A percentile compares a stretch with the other conserved stretches of the same genome.
These are phyloP conservation scores for Macrotis lagotis DNA, from an alignment of 2,113 vertebrate species.

Conservation along the genomic window DNA sequence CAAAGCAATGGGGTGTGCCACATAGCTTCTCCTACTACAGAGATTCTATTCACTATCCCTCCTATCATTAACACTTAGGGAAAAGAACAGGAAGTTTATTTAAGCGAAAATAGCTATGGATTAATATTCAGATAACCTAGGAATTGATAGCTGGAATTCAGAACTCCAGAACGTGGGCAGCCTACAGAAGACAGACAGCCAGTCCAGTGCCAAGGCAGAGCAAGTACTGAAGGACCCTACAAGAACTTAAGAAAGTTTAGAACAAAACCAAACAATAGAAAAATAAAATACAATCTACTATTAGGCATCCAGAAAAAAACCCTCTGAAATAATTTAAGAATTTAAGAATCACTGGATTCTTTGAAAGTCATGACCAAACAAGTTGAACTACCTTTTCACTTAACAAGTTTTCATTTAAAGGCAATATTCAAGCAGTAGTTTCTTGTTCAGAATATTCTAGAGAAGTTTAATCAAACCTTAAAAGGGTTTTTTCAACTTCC, in stretches of 20 bases:
- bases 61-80: background rate
- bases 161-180: background rate
- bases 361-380: background rate
- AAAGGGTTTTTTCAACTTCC: background rate
- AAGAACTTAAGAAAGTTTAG: background rate
- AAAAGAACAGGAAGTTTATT: background rate
- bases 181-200: background rate
- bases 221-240: background rate
- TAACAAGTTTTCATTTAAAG: background rate
- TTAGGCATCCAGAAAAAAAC: background rate
- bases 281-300: background rate
- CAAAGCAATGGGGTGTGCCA: no score
- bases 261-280: background rate
- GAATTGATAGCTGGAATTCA: background rate
- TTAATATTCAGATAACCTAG: background rate
- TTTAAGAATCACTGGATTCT: background rate
- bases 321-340: background rate
- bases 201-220: background rate
- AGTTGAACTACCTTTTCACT: background rate
- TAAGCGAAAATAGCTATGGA: background rate
- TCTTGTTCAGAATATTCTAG: background rate
- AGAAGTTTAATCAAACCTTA: background rate
- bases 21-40: no score
- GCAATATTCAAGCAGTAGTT: background rate
- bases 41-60: background rate